Evolutionary conservation across 2,797 vertebrate species (phyloP).

Genomic region (Antennarius maculatus): DNA sequence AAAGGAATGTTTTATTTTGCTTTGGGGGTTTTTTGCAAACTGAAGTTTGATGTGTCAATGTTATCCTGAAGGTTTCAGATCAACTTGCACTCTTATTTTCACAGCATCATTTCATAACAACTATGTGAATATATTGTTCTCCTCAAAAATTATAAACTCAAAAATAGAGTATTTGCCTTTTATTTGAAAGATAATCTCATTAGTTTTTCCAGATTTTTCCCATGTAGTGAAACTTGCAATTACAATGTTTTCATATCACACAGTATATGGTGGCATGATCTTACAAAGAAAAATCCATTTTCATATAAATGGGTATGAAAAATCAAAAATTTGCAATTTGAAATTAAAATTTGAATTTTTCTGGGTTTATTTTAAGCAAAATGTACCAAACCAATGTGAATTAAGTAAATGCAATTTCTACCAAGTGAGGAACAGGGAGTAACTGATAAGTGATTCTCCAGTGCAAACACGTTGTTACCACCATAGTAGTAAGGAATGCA

Average conservation of each 20-base stretch:
- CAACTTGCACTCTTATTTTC: neutral
- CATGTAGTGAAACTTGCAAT: slow-evolving; percentile 12
- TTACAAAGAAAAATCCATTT: slow-evolving; percentile 28
- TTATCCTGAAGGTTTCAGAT: slow-evolving; percentile 5
- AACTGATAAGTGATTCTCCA: neutral
- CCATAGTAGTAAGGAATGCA: neutral
- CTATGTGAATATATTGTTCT: neutral
- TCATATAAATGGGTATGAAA: slow-evolving; percentile 33
- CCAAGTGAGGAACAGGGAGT: neutral
- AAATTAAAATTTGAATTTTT: slow-evolving; percentile 16
- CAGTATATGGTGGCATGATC: slow-evolving; percentile 18
- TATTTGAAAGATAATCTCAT: slow-evolving; percentile 35
- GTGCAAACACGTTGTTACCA: slow-evolving; percentile 8
- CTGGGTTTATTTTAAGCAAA: slow-evolving; percentile 15
- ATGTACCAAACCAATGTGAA: slow-evolving; percentile 22
- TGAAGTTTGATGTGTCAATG: neutral
- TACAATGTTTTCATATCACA: slow-evolving; percentile 29
- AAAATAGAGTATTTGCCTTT: slow-evolving; percentile 13
- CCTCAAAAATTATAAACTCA: too few relatives aligned
- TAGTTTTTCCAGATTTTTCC: slow-evolving; percentile 28
- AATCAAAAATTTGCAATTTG: slow-evolving; percentile 1
- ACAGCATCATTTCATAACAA: slow-evolving; percentile 17
- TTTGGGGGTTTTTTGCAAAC: neutral
- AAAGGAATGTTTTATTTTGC: slow-evolving; percentile 7
- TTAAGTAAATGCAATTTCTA: slow-evolving; percentile 8